These are phyloP conservation scores for Pachymerium ferrugineum DNA, from an alignment of 2,888 invertebrate species.

Conservation along the genomic window DNA sequence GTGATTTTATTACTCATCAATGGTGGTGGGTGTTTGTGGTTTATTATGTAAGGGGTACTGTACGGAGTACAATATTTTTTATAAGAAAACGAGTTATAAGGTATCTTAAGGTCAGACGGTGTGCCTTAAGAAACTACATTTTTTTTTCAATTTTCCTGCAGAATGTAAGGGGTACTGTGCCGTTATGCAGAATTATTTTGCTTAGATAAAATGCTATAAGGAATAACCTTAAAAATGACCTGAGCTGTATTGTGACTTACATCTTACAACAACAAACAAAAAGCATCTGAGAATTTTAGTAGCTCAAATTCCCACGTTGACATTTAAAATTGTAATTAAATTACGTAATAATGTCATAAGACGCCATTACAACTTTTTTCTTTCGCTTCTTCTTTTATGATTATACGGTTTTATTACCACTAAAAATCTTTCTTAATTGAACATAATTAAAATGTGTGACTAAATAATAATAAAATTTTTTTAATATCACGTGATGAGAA, in stretches of 20 bases:
- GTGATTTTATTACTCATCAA: neutral
- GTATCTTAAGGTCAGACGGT: too few relatives aligned
- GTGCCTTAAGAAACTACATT: too few relatives aligned
- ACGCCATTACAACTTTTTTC: neutral
- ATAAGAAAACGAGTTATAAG: too few relatives aligned
- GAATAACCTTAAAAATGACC: too few relatives aligned
- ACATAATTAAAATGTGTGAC: neutral
- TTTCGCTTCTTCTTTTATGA: neutral
- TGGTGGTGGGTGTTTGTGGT: neutral
- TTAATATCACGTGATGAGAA: neutral
- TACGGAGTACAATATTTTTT: neutral
- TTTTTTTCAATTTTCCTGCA: neutral
- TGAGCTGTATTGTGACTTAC: too few relatives aligned
- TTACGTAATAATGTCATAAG: conserved; percentile 3
- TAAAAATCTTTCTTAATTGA: neutral
- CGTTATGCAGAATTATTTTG: too few relatives aligned
- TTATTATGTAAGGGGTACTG: neutral
- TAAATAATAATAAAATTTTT: neutral
- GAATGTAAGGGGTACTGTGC: neutral
- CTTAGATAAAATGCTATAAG: too few relatives aligned
- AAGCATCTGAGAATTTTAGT: neutral
- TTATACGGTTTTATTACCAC: neutral
- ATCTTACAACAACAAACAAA: neutral
- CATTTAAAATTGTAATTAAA: conserved; percentile 9
- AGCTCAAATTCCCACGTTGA: neutral